Evolutionary conservation across 2,888 invertebrate genomes (phyloP).

Genomic region (Calliphora vomitoria): DNA sequence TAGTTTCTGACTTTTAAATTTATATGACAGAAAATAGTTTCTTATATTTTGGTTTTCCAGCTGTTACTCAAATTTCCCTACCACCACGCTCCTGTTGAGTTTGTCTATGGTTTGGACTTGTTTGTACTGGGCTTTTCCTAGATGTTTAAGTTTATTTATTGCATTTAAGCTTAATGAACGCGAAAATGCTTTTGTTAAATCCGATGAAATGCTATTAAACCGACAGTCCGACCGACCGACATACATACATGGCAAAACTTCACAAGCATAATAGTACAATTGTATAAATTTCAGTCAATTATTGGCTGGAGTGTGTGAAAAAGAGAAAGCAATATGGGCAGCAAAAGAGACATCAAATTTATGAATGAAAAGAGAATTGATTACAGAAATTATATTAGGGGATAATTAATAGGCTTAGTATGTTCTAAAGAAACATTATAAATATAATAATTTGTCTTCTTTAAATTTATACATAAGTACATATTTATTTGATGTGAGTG

Average conservation of each 20-base stretch:
- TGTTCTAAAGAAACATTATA: not conserved
- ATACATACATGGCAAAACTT: conserved; percentile 14
- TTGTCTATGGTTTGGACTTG: conserved; percentile 18
- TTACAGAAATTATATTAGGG: not conserved
- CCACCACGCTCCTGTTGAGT: conserved; percentile 12
- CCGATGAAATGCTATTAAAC: conserved; percentile 56
- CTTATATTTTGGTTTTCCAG: too few species aligned
- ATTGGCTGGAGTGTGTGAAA: not conserved
- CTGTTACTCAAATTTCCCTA: too few species aligned
- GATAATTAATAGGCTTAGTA: not conserved
- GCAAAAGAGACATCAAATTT: not conserved
- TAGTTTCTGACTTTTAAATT: too few species aligned
- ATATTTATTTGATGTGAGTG: not conserved
- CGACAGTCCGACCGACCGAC: conserved; percentile 7
- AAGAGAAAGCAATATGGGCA: not conserved
- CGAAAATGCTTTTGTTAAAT: conserved; percentile 68
- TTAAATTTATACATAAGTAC: not conserved
- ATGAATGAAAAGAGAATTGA: not conserved
- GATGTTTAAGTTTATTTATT: conserved; percentile 65
- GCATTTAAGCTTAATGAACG: conserved; percentile 71
- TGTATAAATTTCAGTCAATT: conserved; percentile 56
- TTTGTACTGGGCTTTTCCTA: conserved; percentile 41
- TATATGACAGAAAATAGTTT: too few species aligned
- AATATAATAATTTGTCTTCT: not conserved
- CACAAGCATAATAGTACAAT: conserved; percentile 34